phyloP scores from a whole-genome alignment of 2,797 vertebrate genomes.

The Eulemur mongoz region DNA sequence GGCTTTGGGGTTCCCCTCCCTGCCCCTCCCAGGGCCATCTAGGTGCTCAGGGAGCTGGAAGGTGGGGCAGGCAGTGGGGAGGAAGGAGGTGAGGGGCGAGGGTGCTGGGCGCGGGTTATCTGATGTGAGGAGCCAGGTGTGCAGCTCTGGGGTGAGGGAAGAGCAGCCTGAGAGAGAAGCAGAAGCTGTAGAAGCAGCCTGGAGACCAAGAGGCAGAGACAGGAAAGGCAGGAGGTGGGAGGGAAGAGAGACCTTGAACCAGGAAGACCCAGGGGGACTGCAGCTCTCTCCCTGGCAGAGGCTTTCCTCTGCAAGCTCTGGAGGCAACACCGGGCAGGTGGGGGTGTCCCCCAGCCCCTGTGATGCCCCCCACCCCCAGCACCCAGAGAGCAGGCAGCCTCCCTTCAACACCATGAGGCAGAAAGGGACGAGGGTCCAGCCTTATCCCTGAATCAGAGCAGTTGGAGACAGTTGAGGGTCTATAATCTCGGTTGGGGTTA shows the following conservation, averaged over 20 bases:
- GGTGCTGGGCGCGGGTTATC: constrained; percentile 60
- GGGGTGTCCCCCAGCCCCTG: not conserved
- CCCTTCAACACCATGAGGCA: not conserved
- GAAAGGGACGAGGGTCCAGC: not conserved
- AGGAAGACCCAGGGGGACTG: not conserved
- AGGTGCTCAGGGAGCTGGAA: constrained; percentile 27
- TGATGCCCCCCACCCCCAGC: not conserved
- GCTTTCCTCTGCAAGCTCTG: not conserved
- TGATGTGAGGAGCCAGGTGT: constrained; percentile 77
- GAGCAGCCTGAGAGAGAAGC: not conserved
- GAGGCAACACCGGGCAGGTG: not conserved
- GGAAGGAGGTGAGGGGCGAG: constrained; percentile 41
- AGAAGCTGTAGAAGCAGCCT: not conserved
- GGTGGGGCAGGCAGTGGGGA: not conserved
- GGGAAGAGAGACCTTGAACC: not conserved
- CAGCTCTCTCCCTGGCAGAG: not conserved
- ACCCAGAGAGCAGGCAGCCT: not conserved
- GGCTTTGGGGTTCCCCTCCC: not conserved
- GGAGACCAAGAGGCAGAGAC: not conserved
- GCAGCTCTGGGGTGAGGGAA: constrained; percentile 37
- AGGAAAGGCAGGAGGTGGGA: not conserved
- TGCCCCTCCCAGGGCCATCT: not conserved
- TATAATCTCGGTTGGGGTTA: constrained; percentile 74
- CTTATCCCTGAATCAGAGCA: constrained; percentile 76
- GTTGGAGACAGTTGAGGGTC: constrained; percentile 79